These are phyloP conservation scores for Heterocephalus glaber DNA, from an alignment of 2,113 vertebrate genomes.

Conservation along the genomic window DNA sequence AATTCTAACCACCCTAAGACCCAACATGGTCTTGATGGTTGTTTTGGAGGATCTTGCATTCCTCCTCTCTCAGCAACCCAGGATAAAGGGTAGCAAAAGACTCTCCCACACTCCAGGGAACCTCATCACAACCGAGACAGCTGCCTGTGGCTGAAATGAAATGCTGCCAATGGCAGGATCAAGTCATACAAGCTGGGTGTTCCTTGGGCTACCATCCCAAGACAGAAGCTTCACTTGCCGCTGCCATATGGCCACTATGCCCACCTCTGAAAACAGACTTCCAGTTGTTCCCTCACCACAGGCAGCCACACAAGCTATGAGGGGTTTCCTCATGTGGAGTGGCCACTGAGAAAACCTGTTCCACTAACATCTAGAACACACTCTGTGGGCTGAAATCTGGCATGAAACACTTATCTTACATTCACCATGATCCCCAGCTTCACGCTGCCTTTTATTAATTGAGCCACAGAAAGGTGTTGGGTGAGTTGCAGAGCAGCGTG, in stretches of 20 bases:
- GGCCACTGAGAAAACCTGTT: not conserved
- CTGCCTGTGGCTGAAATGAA: not conserved
- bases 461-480: not conserved
- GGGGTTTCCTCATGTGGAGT: not conserved
- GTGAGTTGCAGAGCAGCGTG: not conserved
- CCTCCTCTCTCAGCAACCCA: not conserved
- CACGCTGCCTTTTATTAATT: not conserved
- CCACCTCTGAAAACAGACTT: not conserved
- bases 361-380: not conserved
- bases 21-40: not conserved
- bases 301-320: not conserved
- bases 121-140: not conserved
- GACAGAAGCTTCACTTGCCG: not conserved
- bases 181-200: not conserved
- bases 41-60: not conserved
- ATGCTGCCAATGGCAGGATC: not conserved
- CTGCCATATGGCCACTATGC: not conserved
- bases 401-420: not conserved
- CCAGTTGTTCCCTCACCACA: not conserved
- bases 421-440: not conserved
- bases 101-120: not conserved
- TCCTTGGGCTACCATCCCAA: not conserved
- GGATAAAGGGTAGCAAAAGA: not conserved
- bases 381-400: not conserved
- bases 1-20: not conserved